Evolutionary conservation across 53 echinoderm and acorn worm species (phyloP).

Genomic region (Stichopus horrens): DNA sequence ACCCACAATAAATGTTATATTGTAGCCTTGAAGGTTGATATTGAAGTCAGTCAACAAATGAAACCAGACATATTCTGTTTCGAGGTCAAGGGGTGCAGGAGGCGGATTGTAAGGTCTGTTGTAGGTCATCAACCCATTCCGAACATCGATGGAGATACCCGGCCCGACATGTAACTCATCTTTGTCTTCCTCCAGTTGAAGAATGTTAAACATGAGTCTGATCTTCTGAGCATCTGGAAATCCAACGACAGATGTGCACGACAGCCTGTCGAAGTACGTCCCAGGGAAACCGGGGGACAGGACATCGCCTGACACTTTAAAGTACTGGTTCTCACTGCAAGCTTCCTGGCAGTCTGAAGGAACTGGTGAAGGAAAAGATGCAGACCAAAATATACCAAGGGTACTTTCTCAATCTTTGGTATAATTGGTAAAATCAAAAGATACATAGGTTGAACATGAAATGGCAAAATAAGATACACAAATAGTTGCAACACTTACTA

Average conservation of each 20-base stretch:
- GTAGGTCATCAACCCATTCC: not conserved
- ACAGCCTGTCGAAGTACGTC: conserved; percentile 17
- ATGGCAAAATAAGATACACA: no score
- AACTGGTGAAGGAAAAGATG: not conserved
- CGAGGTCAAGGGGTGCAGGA: conserved; percentile 34
- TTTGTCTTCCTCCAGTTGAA: conserved; percentile 43
- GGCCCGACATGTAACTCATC: conserved; percentile 42
- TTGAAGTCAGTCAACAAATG: conserved; percentile 37
- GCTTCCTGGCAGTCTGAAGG: not conserved
- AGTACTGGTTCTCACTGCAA: conserved; percentile 48
- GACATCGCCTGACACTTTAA: conserved; percentile 16
- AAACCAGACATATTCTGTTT: conserved; percentile 38
- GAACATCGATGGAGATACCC: conserved; percentile 3
- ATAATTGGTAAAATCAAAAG: no score
- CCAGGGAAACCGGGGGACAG: conserved; percentile 43
- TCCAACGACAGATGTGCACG: conserved; percentile 43
- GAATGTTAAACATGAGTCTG: conserved; percentile 44
- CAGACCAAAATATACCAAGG: no score
- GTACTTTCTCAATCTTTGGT: no score
- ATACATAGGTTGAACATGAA: no score
- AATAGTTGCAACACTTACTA: no score
- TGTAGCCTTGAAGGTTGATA: conserved; percentile 42
- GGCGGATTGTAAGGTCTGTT: conserved; percentile 36
- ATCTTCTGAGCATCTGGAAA: conserved; percentile 49
- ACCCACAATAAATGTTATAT: conserved; percentile 45